These are phyloP conservation scores for Apteryx owenii DNA, from an alignment of 2,113 vertebrate genomes.

Conservation along the genomic window DNA sequence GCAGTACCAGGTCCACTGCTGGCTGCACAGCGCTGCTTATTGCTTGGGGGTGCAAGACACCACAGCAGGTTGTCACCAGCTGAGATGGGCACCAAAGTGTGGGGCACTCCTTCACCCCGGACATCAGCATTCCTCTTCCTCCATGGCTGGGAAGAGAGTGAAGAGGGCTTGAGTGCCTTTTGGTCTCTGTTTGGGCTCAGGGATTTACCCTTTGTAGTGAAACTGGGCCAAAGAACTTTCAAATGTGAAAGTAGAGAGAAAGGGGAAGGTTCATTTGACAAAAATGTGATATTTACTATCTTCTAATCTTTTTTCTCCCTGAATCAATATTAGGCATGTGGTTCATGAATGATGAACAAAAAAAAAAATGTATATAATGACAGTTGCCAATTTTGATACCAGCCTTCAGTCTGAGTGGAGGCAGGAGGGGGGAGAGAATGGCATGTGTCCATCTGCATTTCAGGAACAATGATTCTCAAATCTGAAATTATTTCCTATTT, in stretches of 20 bases:
- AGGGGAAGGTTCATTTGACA: not conserved
- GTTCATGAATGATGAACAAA: slow-evolving; percentile 31
- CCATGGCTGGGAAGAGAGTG: not conserved
- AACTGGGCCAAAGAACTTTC: not conserved
- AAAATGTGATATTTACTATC: not conserved
- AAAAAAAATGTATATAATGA: not conserved
- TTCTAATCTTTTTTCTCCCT: not conserved
- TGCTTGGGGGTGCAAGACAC: not conserved
- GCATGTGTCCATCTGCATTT: slow-evolving; percentile 17
- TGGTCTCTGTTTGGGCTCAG: not conserved
- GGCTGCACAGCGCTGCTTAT: fast-evolving
- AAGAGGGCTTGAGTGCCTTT: not conserved
- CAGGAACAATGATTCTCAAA: slow-evolving; percentile 44
- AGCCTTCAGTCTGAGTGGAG: slow-evolving; percentile 34
- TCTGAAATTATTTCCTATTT: slow-evolving; percentile 34
- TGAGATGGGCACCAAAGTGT: not conserved
- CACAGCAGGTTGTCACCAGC: not conserved
- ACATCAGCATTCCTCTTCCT: not conserved
- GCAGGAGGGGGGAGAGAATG: not conserved
- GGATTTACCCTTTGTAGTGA: not conserved
- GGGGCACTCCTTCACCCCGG: fast-evolving
- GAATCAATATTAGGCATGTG: not conserved
- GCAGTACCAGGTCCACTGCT: not conserved
- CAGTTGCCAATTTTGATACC: slow-evolving; percentile 30
- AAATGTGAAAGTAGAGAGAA: not conserved